phyloP scores from a whole-genome alignment of 2,888 invertebrate genomes.

The Perizoma flavofasciatum region DNA sequence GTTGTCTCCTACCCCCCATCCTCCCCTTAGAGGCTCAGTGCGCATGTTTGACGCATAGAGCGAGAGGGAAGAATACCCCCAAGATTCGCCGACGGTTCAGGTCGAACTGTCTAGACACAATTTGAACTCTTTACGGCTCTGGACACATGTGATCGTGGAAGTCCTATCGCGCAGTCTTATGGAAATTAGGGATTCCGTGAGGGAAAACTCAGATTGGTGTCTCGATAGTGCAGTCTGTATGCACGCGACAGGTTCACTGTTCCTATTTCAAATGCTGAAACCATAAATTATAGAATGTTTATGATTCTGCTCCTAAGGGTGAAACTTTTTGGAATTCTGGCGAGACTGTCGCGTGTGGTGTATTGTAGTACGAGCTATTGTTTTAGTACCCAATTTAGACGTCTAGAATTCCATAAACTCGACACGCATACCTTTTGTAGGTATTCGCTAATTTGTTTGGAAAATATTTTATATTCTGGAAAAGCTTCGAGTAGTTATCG shows the following conservation, averaged over 20 bases:
- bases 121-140: slow-evolving; percentile 77
- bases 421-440: slow-evolving; percentile 23
- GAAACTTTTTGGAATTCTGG: slow-evolving; percentile 25
- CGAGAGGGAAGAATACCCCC: slow-evolving; percentile 58
- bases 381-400: slow-evolving; percentile 29
- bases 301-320: slow-evolving; percentile 14
- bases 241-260: slow-evolving; percentile 29
- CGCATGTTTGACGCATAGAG: slow-evolving; percentile 76
- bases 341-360: slow-evolving; percentile 24
- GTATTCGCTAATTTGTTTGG: slow-evolving; percentile 19
- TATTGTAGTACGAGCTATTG: slow-evolving; percentile 19
- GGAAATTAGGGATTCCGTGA: slow-evolving; percentile 53
- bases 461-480: slow-evolving; percentile 11
- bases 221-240: slow-evolving; percentile 21
- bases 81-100: slow-evolving; percentile 51
- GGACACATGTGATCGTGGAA: slow-evolving; percentile 52
- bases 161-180: slow-evolving; percentile 49
- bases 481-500: not conserved
- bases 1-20: slow-evolving; percentile 60
- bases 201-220: slow-evolving; percentile 32
- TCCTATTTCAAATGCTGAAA: slow-evolving; percentile 21
- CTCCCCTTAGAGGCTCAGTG: slow-evolving; percentile 51
- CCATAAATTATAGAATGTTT: slow-evolving; percentile 23
- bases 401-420: slow-evolving; percentile 26
- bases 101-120: slow-evolving; percentile 81